These are phyloP conservation scores for Seira ritae DNA, from an alignment of 2,888 invertebrate genomes.

Conservation along the genomic window DNA sequence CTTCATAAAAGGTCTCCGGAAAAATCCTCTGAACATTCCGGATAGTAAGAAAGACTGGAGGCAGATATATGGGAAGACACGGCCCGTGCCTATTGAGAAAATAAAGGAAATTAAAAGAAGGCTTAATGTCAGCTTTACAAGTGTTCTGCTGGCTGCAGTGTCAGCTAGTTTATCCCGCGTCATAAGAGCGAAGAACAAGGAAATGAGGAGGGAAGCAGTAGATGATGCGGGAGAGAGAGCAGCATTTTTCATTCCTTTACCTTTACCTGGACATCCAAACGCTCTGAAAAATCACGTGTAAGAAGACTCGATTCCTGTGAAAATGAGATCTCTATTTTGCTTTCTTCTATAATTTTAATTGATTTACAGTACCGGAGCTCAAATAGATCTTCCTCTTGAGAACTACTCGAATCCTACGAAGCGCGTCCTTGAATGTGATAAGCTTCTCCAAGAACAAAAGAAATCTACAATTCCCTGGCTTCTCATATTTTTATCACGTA, in stretches of 20 bases:
- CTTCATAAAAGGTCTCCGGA: slow-evolving; percentile 17
- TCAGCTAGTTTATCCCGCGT: slow-evolving; percentile 14
- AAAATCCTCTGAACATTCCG: slow-evolving; percentile 27
- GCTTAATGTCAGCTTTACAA: slow-evolving; percentile 39
- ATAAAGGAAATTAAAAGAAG: slow-evolving; percentile 44
- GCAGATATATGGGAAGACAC: slow-evolving; percentile 30
- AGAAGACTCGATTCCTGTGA: not conserved
- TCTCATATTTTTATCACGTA: slow-evolving; percentile 17
- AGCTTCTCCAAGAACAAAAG: slow-evolving; percentile 30
- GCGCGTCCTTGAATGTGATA: slow-evolving; percentile 33
- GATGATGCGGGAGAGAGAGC: not conserved
- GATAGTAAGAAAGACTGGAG: slow-evolving; percentile 39
- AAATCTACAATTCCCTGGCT: slow-evolving; percentile 36
- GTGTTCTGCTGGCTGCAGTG: slow-evolving; percentile 33
- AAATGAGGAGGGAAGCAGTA: not conserved
- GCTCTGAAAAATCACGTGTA: slow-evolving; percentile 43
- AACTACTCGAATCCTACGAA: slow-evolving; percentile 13
- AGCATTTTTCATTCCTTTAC: slow-evolving; percentile 39
- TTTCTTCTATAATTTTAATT: not conserved
- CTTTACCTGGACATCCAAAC: slow-evolving; percentile 42
- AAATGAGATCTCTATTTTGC: too few relatives aligned
- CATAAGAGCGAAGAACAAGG: not conserved
- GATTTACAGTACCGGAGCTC: slow-evolving; percentile 39
- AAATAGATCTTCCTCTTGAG: slow-evolving; percentile 35
- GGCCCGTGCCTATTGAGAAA: slow-evolving; percentile 27